Evolutionary conservation across 2,888 invertebrate genomes (phyloP).

Genomic region (Athrips mouffetella): DNA sequence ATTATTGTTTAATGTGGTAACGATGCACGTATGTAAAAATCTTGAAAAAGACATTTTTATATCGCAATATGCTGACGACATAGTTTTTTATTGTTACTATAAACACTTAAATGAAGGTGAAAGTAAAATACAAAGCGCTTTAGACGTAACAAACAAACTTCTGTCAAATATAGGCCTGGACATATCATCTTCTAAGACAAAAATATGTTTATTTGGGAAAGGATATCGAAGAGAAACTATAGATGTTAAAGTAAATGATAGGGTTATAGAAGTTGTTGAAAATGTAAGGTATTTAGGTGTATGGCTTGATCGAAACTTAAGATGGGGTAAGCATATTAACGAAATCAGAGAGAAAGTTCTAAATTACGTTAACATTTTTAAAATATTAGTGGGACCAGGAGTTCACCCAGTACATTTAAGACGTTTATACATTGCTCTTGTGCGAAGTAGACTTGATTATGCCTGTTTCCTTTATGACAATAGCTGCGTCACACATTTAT

Average conservation of each 20-base stretch:
- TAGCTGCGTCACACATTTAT: no score
- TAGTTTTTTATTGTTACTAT: slow-evolving; percentile 18
- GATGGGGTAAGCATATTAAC: no score
- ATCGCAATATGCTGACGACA: slow-evolving; percentile 18
- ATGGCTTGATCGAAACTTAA: no score
- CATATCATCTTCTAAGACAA: slow-evolving; percentile 26
- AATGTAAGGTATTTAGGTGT: no score
- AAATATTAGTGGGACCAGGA: no score
- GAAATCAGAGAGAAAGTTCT: no score
- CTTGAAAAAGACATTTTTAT: slow-evolving; percentile 10
- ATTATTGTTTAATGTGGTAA: slow-evolving; percentile 20
- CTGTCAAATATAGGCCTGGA: slow-evolving; percentile 16
- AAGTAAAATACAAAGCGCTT: neutral
- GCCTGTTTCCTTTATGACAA: no score
- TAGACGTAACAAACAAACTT: slow-evolving; percentile 1
- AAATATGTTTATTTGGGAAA: slow-evolving; percentile 27
- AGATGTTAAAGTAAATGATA: slow-evolving; percentile 11
- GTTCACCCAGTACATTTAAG: no score
- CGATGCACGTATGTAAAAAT: slow-evolving; percentile 1
- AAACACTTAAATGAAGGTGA: slow-evolving; percentile 6
- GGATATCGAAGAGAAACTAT: slow-evolving; percentile 13
- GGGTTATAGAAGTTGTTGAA: no score
- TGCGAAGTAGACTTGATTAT: no score
- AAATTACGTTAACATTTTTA: no score
- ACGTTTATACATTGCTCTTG: no score